Conservation (phyloP, 2,797 vertebrate species). For the Serranus cabrilla region DNA sequence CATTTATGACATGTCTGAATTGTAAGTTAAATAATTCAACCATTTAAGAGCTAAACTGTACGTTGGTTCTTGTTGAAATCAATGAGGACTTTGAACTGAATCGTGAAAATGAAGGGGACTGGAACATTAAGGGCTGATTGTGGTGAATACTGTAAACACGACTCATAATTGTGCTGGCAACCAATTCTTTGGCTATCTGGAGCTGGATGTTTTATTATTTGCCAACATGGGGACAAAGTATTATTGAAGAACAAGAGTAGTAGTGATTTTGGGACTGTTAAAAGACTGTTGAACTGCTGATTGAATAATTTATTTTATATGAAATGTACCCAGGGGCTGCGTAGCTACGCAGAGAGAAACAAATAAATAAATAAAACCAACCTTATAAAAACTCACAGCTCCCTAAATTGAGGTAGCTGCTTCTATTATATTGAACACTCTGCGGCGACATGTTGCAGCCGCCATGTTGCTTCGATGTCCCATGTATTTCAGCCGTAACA, state of each 20-base stretch:
- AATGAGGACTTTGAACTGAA: constrained; percentile 33
- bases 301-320: too few relatives aligned
- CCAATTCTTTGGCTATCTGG: not conserved
- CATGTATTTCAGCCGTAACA: too few relatives aligned
- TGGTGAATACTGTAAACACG: constrained; percentile 22
- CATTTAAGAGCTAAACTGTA: constrained; percentile 11
- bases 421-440: too few relatives aligned
- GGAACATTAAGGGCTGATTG: constrained; percentile 13
- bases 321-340: too few relatives aligned
- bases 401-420: too few relatives aligned
- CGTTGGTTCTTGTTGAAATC: constrained; percentile 33
- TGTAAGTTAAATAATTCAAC: constrained; percentile 9
- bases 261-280: not conserved
- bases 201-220: not conserved
- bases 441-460: too few relatives aligned
- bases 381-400: too few relatives aligned
- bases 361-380: too few relatives aligned
- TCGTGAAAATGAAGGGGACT: constrained; percentile 16
- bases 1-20: constrained; percentile 9
- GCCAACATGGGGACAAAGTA: not conserved
- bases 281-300: not conserved
- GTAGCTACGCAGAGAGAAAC: too few relatives aligned
- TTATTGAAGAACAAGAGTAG: not conserved
- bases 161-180: constrained; percentile 15
- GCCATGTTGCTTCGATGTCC: too few relatives aligned